These are phyloP conservation scores for Parambassis ranga DNA, from an alignment of 2,797 vertebrate species.

Conservation along the genomic window DNA sequence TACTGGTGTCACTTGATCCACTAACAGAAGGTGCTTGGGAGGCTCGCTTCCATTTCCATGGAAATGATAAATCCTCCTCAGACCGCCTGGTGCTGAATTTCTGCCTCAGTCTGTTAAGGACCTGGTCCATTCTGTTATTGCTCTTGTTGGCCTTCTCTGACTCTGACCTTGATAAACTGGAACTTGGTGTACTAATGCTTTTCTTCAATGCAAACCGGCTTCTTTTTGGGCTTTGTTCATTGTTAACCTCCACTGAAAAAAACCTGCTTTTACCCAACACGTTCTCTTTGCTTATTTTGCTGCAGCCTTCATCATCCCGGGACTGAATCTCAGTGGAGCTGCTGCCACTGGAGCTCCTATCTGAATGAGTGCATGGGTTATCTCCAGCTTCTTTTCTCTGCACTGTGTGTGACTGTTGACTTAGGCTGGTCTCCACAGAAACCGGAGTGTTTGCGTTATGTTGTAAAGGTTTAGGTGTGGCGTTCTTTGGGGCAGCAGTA, in stretches of 20 bases:
- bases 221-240: conserved; percentile 63
- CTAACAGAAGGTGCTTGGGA: conserved; percentile 54
- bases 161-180: conserved; percentile 49
- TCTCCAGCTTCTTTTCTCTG: conserved; percentile 23
- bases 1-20: conserved; percentile 50
- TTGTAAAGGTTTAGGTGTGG: conserved; percentile 33
- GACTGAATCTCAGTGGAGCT: conserved; percentile 39
- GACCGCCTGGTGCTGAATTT: conserved; percentile 66
- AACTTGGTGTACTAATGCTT: conserved; percentile 55
- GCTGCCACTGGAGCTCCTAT: conserved; percentile 47
- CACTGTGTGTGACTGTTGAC: conserved; percentile 25
- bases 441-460: conserved; percentile 16
- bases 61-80: conserved; percentile 56
- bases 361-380: conserved; percentile 23
- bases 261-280: conserved; percentile 55
- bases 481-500: conserved; percentile 14
- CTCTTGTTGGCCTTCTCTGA: conserved; percentile 46
- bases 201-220: conserved; percentile 67
- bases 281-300: conserved; percentile 36
- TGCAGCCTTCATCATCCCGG: conserved; percentile 12
- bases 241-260: conserved; percentile 52
- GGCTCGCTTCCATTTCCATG: conserved; percentile 58
- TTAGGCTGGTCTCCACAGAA: conserved; percentile 42
- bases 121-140: conserved; percentile 71
- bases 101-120: conserved; percentile 71